Conservation (phyloP, 2,888 invertebrate species). For the Rhyacophila evoluta region DNA sequence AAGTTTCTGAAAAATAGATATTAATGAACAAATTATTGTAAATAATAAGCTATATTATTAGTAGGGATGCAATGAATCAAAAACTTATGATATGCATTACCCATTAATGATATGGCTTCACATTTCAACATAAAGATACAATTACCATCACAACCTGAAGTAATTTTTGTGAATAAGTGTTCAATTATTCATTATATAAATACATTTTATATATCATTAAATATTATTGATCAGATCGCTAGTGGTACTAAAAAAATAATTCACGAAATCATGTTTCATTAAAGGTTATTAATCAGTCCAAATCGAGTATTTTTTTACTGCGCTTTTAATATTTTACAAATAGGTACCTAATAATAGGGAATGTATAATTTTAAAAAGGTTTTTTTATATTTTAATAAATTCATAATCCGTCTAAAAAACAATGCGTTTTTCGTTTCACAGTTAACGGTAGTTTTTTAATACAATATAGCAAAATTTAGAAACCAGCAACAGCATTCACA, state of each 20-base stretch:
- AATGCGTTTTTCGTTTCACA: no score
- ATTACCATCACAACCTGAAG: conserved; percentile 9
- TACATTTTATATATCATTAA: not conserved
- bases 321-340: not conserved
- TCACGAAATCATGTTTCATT: not conserved
- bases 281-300: conserved; percentile 3
- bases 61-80: no score
- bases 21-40: no score
- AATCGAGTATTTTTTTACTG: not conserved
- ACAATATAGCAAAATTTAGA: not conserved
- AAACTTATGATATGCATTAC: not conserved
- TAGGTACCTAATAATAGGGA: not conserved
- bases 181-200: not conserved
- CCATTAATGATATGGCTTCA: not conserved
- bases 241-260: not conserved
- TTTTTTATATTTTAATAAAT: no score
- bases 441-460: not conserved
- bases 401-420: no score
- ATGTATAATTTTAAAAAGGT: conserved; percentile 13
- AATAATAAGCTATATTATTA: no score
- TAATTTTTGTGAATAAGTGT: not conserved
- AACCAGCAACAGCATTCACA: not conserved
- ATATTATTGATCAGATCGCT: not conserved
- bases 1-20: no score
- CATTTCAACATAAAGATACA: not conserved